Conservation (phyloP, 2,113 vertebrate genomes). For the Bagarius yarrelli region DNA sequence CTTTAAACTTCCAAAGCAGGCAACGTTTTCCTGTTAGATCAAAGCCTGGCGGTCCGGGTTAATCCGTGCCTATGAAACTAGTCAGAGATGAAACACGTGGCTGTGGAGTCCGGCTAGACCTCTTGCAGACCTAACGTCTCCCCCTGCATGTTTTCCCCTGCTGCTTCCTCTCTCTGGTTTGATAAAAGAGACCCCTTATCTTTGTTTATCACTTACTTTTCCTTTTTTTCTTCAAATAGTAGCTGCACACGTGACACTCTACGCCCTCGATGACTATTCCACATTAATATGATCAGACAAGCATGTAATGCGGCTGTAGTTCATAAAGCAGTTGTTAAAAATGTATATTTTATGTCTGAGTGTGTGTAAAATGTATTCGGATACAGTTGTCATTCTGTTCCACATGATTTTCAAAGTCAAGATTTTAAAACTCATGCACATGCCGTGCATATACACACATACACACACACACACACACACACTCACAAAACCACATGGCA, state of each 20-base stretch:
- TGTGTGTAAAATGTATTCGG: background rate
- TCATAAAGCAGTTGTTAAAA: background rate
- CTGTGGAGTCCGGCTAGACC: conserved; percentile 46
- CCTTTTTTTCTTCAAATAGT: background rate
- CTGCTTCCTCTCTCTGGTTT: conserved; percentile 21
- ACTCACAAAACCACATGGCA: conserved; percentile 49
- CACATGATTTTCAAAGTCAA: conserved; percentile 10
- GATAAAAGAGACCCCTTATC: conserved; percentile 16
- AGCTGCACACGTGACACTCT: background rate
- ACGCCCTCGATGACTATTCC: background rate
- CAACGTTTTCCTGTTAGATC: conserved; percentile 65
- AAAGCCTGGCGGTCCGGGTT: conserved; percentile 65
- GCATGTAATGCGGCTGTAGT: background rate
- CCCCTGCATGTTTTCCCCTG: conserved; percentile 34
- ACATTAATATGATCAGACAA: background rate
- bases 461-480: conserved; percentile 42
- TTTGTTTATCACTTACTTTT: background rate
- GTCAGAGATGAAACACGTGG: conserved; percentile 71
- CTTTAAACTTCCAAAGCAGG: conserved; percentile 63
- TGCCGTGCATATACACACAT: conserved; percentile 12
- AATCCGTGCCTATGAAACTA: conserved; percentile 64
- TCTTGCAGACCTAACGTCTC: conserved; percentile 56
- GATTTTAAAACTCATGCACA: conserved; percentile 12
- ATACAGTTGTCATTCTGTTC: conserved; percentile 8
- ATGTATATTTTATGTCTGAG: background rate